These are phyloP conservation scores for Adela reaumurella DNA, from an alignment of 2,888 invertebrate genomes.

Conservation along the genomic window DNA sequence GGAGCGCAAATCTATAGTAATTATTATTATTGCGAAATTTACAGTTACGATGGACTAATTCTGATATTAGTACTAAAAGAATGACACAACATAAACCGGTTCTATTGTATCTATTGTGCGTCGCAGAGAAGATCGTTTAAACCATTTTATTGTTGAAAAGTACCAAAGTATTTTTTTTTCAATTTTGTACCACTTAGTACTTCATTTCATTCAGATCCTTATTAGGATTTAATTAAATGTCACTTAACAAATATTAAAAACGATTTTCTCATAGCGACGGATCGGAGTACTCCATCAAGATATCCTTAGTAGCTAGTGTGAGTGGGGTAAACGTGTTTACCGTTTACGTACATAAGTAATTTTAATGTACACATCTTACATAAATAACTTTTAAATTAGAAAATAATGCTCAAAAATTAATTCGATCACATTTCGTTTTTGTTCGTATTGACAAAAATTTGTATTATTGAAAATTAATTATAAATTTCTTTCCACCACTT, in stretches of 20 bases:
- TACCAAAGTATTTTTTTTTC: too few species aligned
- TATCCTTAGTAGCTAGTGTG: too few species aligned
- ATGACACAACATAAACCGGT: constrained; percentile 35
- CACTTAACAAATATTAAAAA: too few species aligned
- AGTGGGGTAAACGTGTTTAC: too few species aligned
- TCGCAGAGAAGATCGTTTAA: not conserved
- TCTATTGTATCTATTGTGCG: constrained; percentile 29
- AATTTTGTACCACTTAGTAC: too few species aligned
- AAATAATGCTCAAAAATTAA: not conserved
- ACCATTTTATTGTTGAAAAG: too few species aligned
- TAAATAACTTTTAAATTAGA: constrained; percentile 31
- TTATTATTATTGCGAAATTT: not conserved
- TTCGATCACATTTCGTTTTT: not conserved
- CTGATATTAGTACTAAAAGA: not conserved
- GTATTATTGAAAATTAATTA: too few species aligned
- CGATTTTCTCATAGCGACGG: too few species aligned
- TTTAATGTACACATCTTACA: constrained; percentile 49
- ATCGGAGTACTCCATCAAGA: too few species aligned
- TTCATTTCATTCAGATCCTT: too few species aligned
- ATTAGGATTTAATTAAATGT: too few species aligned
- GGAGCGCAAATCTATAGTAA: not conserved
- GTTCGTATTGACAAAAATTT: not conserved
- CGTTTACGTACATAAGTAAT: constrained; percentile 12
- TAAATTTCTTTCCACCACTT: too few species aligned
- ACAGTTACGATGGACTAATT: not conserved